Conservation (phyloP, 2,888 invertebrate genomes). For the Archips crataeganus region DNA sequence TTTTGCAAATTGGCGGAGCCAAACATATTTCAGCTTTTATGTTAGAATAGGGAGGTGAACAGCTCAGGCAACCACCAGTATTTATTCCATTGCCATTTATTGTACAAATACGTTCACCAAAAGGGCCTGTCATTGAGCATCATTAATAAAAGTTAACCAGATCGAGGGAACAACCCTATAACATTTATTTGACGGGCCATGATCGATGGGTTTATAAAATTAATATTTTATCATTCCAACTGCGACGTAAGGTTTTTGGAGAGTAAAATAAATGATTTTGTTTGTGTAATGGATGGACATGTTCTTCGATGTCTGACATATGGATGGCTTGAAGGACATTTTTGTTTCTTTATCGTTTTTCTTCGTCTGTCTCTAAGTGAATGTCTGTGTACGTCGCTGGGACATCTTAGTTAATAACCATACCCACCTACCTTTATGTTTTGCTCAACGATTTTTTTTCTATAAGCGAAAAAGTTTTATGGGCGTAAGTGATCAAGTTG, state of each 20-base stretch:
- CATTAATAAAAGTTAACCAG: slow-evolving; percentile 41
- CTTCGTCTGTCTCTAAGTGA: too few relatives aligned
- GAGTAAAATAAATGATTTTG: background rate
- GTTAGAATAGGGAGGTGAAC: too few relatives aligned
- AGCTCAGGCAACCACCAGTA: background rate
- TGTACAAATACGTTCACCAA: slow-evolving; percentile 22
- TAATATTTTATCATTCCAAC: slow-evolving; percentile 34
- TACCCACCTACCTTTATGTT: too few relatives aligned
- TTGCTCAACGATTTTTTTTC: too few relatives aligned
- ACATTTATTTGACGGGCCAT: slow-evolving; percentile 40
- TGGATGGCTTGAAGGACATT: background rate
- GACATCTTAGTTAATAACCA: too few relatives aligned
- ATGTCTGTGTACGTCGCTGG: too few relatives aligned
- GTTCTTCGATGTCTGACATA: background rate
- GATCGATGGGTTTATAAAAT: slow-evolving; percentile 33
- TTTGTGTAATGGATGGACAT: background rate
- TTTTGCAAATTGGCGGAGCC: too few relatives aligned
- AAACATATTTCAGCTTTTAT: too few relatives aligned
- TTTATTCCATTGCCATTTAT: slow-evolving; percentile 25
- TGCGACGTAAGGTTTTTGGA: background rate
- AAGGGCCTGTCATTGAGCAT: slow-evolving; percentile 37
- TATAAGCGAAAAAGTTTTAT: too few relatives aligned
- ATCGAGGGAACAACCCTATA: slow-evolving; percentile 40
- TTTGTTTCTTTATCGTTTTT: background rate
- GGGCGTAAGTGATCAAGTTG: too few relatives aligned